Conservation (phyloP, 1,140 invertebrate genomes). For the Conus ventricosus region DNA sequence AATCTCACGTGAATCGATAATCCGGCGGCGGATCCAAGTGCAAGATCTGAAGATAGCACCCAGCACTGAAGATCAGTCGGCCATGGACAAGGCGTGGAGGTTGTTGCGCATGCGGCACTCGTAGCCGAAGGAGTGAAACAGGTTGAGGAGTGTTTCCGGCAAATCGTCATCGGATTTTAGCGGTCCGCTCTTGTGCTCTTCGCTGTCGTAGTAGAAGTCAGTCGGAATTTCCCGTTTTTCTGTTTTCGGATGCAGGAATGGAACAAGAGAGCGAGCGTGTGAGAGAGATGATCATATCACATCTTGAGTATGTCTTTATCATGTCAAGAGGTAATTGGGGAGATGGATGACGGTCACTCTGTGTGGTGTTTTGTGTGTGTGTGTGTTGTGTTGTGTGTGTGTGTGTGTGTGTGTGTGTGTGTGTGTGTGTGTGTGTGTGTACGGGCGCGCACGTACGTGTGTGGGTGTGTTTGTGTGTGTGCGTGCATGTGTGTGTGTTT, state of each 20-base stretch:
- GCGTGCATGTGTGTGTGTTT: background rate
- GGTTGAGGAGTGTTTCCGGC: background rate
- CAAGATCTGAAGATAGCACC: constrained; percentile 1
- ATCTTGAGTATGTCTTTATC: too few relatives aligned
- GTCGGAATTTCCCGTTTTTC: background rate
- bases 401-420: too few relatives aligned
- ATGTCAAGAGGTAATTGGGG: background rate
- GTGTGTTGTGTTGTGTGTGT: too few relatives aligned
- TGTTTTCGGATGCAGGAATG: background rate
- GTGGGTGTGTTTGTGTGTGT: too few relatives aligned
- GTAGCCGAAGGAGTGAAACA: constrained; percentile 35
- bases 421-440: too few relatives aligned
- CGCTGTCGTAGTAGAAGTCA: constrained; percentile 30
- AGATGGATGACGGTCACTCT: background rate
- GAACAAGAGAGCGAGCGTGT: background rate
- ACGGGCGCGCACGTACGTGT: too few relatives aligned
- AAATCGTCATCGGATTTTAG: background rate
- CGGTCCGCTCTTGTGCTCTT: background rate
- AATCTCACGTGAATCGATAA: background rate
- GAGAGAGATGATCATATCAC: background rate
- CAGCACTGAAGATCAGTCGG: constrained; percentile 17
- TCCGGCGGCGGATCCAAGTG: background rate
- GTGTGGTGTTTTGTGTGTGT: too few relatives aligned
- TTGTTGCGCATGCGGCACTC: constrained; percentile 14
- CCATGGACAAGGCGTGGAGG: background rate